Conservation (phyloP, 1,140 invertebrate genomes). For the Cyphomyrmex costatus region DNA sequence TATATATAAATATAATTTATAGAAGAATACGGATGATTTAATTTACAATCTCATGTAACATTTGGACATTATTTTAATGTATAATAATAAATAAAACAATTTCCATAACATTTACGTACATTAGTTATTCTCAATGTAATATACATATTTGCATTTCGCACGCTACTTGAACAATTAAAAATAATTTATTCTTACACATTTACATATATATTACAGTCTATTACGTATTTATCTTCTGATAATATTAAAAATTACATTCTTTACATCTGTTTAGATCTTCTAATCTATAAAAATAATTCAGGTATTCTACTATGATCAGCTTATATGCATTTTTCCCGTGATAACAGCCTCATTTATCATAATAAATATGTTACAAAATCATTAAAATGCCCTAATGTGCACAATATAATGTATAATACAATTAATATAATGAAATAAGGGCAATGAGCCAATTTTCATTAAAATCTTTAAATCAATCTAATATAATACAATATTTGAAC, state of each 20-base stretch:
- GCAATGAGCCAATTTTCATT: too few species aligned
- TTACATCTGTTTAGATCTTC: neutral
- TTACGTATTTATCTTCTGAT: neutral
- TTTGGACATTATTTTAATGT: neutral
- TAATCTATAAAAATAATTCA: neutral
- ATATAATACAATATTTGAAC: neutral
- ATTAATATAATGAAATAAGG: too few species aligned
- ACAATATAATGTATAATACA: slow-evolving; percentile 13
- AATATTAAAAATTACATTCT: neutral
- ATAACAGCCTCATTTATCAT: neutral
- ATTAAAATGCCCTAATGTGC: neutral
- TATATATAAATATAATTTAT: neutral
- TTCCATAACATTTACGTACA: neutral
- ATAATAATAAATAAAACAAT: neutral
- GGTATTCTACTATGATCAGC: neutral
- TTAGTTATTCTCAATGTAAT: neutral
- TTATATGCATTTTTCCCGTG: neutral
- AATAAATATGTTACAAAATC: neutral
- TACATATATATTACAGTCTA: neutral
- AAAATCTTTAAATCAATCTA: too few species aligned
- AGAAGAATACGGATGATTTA: neutral
- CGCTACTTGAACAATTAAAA: neutral
- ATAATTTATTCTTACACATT: neutral
- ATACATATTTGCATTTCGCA: neutral
- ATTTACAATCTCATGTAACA: neutral